Conservation (phyloP, 1,140 invertebrate species). For the Heliconius eleuchia region DNA sequence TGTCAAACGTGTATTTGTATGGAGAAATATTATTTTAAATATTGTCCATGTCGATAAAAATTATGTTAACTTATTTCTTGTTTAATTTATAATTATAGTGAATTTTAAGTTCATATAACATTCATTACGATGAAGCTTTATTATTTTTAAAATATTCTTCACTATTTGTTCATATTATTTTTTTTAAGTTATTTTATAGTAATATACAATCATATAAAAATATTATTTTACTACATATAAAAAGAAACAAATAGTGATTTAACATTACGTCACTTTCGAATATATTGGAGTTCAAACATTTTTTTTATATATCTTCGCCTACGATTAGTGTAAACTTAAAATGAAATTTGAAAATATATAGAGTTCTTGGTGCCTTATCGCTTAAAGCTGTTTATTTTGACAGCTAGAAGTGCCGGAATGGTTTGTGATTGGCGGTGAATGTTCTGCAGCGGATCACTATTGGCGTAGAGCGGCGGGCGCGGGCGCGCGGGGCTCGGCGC, state of each 20-base stretch:
- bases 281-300: neutral
- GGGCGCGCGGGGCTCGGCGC: conserved; percentile 71
- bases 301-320: neutral
- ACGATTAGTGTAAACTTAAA: neutral
- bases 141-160: too few relatives aligned
- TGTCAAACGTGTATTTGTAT: neutral
- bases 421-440: conserved; percentile 81
- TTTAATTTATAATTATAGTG: too few relatives aligned
- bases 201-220: neutral
- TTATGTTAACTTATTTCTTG: too few relatives aligned
- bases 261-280: neutral
- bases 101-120: too few relatives aligned
- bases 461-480: conserved; percentile 71
- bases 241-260: too few relatives aligned
- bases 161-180: too few relatives aligned
- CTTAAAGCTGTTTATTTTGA: conserved; percentile 73
- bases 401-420: conserved; percentile 80
- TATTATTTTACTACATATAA: too few relatives aligned
- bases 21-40: too few relatives aligned
- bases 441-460: conserved; percentile 79
- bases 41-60: too few relatives aligned
- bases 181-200: neutral
- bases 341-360: conserved; percentile 20
- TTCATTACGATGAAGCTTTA: too few relatives aligned
- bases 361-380: conserved; percentile 59